Evolutionary conservation across 2,113 vertebrate genomes (phyloP).

Genomic region (Antechinus stuartii): DNA sequence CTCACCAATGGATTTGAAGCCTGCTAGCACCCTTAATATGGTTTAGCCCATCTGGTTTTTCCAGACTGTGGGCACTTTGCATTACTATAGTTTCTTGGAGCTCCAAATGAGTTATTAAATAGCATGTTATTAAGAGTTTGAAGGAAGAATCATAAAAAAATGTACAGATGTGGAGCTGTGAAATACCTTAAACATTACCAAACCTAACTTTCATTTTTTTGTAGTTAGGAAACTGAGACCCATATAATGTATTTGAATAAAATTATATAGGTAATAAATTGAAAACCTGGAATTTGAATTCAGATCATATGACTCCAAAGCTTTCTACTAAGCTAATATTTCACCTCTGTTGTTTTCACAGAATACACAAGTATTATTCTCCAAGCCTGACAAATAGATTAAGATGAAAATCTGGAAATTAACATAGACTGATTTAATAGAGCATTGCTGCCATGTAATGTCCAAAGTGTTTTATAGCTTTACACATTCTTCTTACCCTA

Average conservation of each 20-base stretch:
- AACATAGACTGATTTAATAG: not conserved
- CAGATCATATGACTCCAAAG: not conserved
- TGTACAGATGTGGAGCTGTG: not conserved
- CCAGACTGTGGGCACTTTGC: not conserved
- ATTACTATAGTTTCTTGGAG: not conserved
- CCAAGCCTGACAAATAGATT: not conserved
- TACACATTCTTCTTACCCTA: not conserved
- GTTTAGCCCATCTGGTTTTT: not conserved
- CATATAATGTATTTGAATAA: not conserved
- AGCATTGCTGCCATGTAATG: not conserved
- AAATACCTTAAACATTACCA: not conserved
- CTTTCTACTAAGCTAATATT: not conserved
- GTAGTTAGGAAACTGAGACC: not conserved
- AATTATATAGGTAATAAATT: not conserved
- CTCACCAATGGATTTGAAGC: not conserved
- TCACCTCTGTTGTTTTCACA: not conserved
- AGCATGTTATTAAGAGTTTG: not conserved
- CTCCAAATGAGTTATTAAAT: not conserved
- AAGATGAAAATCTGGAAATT: not conserved
- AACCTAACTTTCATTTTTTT: not conserved
- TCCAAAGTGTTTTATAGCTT: not conserved
- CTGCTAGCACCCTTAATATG: not conserved
- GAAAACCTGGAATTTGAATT: not conserved
- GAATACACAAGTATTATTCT: not conserved
- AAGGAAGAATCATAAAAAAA: not conserved